Conservation (phyloP, 1,140 invertebrate genomes). For the fruit fly (Drosophila melanogaster) region DNA sequence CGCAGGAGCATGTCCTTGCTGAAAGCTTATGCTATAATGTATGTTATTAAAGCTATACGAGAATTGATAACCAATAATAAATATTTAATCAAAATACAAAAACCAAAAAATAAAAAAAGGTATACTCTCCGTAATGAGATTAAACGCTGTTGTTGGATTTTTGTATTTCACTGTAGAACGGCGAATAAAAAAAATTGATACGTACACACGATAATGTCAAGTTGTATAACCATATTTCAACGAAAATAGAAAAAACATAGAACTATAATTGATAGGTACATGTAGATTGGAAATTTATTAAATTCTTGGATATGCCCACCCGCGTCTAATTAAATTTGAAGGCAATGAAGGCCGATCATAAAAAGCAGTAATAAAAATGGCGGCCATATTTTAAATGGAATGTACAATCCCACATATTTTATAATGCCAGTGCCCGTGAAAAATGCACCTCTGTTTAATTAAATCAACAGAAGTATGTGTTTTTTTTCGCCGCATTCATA, state of each 20-base stretch:
- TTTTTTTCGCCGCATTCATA: conserved; percentile 6
- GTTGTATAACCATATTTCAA: not conserved
- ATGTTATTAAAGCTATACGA: conserved; percentile 36
- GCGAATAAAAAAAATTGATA: not conserved
- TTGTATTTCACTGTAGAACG: not conserved
- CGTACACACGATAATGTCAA: not conserved
- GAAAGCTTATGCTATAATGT: conserved; percentile 44
- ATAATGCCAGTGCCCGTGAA: conserved; percentile 5
- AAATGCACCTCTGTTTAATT: conserved; percentile 20
- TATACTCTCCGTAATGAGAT: not conserved
- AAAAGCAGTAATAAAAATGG: not conserved
- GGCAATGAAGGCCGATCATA: too few relatives aligned
- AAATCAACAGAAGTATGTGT: conserved; percentile 9
- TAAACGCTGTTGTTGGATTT: not conserved
- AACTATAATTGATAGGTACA: not conserved
- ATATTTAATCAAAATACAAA: conserved; percentile 34
- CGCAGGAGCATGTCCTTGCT: conserved; percentile 32
- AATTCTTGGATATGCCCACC: not conserved
- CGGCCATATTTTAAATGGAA: not conserved
- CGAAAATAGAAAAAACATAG: not conserved
- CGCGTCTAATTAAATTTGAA: too few relatives aligned
- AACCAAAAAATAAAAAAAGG: not conserved
- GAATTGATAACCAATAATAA: conserved; percentile 51
- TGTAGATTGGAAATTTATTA: not conserved
- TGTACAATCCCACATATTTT: not conserved